These are phyloP conservation scores for Leptodactylus fallax DNA, from an alignment of 2,797 vertebrate species.

Conservation along the genomic window DNA sequence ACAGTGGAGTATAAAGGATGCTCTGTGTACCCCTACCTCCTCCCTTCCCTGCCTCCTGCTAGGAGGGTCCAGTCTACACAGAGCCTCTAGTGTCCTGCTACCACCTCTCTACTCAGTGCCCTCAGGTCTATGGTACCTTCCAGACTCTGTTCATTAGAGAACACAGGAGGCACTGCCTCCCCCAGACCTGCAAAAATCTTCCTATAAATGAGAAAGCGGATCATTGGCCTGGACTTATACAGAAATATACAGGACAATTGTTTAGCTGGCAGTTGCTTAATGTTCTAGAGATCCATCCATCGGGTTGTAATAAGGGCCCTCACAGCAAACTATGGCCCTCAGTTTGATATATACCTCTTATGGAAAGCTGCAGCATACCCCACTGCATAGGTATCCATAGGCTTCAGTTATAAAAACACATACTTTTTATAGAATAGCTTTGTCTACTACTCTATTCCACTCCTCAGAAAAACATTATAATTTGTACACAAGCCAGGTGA, in stretches of 20 bases:
- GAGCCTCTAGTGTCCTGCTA: slow-evolving; percentile 24
- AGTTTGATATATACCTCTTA: too few relatives aligned
- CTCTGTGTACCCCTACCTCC: slow-evolving; percentile 40
- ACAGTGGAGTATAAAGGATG: slow-evolving; percentile 50
- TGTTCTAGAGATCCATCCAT: neutral
- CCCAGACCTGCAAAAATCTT: neutral
- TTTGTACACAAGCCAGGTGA: too few relatives aligned
- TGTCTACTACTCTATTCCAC: too few relatives aligned
- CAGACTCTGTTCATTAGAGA: neutral
- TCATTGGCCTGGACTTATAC: neutral
- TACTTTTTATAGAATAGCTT: too few relatives aligned
- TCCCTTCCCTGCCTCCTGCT: slow-evolving; percentile 37
- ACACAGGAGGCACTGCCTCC: neutral
- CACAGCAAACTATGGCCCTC: too few relatives aligned
- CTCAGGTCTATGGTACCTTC: neutral
- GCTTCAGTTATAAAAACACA: too few relatives aligned
- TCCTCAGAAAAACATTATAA: too few relatives aligned
- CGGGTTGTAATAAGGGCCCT: neutral
- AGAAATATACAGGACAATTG: neutral
- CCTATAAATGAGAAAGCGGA: neutral
- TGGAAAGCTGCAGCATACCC: too few relatives aligned
- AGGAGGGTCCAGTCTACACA: slow-evolving; percentile 26
- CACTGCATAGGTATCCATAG: too few relatives aligned
- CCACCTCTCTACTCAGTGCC: neutral
- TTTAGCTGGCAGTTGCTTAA: neutral